A percentile compares a stretch with the other conserved stretches of the same genome.
phyloP scores from a whole-genome alignment of 2,113 vertebrate species.

The Bucco capensis region DNA sequence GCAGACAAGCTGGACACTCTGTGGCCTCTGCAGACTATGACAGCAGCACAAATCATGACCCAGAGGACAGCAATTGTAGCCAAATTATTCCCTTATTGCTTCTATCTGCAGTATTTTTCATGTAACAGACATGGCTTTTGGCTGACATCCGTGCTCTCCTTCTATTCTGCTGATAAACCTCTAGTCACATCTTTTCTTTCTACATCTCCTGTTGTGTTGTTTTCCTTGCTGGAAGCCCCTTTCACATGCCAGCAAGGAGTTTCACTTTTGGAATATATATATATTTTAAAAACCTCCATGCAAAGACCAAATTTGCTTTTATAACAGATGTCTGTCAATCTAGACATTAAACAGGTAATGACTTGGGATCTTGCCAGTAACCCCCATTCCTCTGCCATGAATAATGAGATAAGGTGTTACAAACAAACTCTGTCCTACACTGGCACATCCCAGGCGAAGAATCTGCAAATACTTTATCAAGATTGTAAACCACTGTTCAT shows the following conservation, averaged over 20 bases:
- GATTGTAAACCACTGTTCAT: background rate
- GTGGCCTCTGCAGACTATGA: background rate
- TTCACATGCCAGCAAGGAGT: background rate
- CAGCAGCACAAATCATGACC: background rate
- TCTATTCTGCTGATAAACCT: background rate
- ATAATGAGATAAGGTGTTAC: background rate
- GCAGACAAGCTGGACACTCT: background rate
- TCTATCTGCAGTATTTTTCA: background rate
- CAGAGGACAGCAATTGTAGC: background rate
- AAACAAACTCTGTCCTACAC: background rate
- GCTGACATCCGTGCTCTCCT: background rate
- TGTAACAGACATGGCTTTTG: background rate
- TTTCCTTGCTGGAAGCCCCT: background rate
- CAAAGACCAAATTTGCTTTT: background rate
- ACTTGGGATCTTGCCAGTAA: background rate
- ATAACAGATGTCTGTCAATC: background rate
- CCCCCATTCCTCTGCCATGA: background rate
- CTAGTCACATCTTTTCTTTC: background rate
- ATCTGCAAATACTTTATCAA: background rate
- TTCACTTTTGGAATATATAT: background rate
- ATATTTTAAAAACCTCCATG: background rate
- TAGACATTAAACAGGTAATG: background rate
- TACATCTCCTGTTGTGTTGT: background rate
- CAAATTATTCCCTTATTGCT: background rate
- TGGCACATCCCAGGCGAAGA: background rate